Evolutionary conservation across 2,888 invertebrate species (phyloP).

Genomic region (Drosophila prolongata): DNA sequence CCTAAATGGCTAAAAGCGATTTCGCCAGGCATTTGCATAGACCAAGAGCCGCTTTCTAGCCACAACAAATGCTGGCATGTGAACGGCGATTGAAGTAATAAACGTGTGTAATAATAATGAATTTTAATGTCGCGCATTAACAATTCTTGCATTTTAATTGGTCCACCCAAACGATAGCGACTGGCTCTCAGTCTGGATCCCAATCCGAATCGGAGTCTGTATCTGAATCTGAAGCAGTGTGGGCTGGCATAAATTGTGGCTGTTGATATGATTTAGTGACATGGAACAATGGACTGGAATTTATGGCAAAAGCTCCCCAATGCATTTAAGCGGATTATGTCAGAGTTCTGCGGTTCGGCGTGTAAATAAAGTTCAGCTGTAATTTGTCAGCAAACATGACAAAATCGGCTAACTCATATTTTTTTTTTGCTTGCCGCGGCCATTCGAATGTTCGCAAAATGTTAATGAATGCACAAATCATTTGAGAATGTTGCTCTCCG

Average conservation of each 20-base stretch:
- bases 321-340: conserved; percentile 76
- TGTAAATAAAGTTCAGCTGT: conserved; percentile 55
- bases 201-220: conserved; percentile 17
- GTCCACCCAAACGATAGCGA: conserved; percentile 48
- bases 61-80: conserved; percentile 62
- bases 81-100: conserved; percentile 64
- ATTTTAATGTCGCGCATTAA: conserved; percentile 80
- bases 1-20: conserved; percentile 65
- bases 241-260: conserved; percentile 78
- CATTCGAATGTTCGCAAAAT: conserved; percentile 48
- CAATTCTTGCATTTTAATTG: conserved; percentile 81
- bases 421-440: not conserved
- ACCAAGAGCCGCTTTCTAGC: not conserved
- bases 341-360: conserved; percentile 49
- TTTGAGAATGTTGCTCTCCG: conserved; percentile 8
- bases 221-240: conserved; percentile 45
- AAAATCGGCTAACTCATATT: conserved; percentile 30
- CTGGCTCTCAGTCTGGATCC: conserved; percentile 7
- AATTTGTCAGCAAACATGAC: conserved; percentile 68
- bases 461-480: conserved; percentile 65
- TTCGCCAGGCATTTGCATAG: conserved; percentile 64
- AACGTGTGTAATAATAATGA: conserved; percentile 79
- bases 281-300: conserved; percentile 79
- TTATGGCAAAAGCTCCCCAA: conserved; percentile 69
- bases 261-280: conserved; percentile 80